These are phyloP conservation scores for Pardalotus punctatus DNA, from an alignment of 2,113 vertebrate species.

Conservation along the genomic window DNA sequence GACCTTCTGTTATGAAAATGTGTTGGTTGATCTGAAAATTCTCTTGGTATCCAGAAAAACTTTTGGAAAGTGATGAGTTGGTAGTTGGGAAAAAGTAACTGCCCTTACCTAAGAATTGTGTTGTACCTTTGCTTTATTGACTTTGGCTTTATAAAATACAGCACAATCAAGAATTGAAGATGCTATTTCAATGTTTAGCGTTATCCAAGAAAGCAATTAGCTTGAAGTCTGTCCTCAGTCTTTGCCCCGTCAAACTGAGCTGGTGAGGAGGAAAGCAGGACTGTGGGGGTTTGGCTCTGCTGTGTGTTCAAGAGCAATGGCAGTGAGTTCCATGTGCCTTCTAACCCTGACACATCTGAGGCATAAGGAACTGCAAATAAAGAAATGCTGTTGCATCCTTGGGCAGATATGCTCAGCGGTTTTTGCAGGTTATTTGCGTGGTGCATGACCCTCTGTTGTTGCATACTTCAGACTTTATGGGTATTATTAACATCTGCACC, in stretches of 20 bases:
- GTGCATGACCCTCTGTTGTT: constrained; percentile 6
- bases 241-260: not conserved
- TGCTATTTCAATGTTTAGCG: not conserved
- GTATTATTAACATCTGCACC: not conserved
- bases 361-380: not conserved
- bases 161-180: not conserved
- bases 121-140: not conserved
- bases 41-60: not conserved
- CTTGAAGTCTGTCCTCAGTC: not conserved
- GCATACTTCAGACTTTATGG: not conserved
- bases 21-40: not conserved
- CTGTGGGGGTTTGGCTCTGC: not conserved
- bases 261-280: not conserved
- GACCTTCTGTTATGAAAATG: not conserved
- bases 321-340: not conserved
- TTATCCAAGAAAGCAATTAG: not conserved
- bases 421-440: not conserved
- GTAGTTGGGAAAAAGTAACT: not conserved
- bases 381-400: not conserved
- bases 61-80: not conserved
- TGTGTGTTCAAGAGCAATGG: not conserved
- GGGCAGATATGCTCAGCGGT: constrained; percentile 20
- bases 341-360: not conserved
- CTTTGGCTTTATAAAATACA: not conserved
- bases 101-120: not conserved